Percentiles rank a stretch among this genome's conserved stretches.
These are phyloP conservation scores for Notechis scutatus DNA, from an alignment of 2,113 vertebrate genomes.

Conservation along the genomic window DNA sequence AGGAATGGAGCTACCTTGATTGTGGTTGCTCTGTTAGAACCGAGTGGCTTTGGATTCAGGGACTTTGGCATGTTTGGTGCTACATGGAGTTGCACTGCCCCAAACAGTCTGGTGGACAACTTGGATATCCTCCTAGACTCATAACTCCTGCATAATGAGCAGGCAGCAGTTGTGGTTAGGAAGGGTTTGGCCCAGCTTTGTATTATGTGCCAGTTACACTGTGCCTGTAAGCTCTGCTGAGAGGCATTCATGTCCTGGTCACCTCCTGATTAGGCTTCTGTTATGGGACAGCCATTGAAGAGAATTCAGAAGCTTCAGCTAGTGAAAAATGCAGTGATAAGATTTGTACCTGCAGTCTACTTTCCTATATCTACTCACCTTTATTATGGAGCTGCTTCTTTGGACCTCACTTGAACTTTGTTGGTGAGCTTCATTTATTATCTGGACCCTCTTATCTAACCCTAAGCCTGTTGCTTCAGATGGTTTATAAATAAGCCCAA, in stretches of 20 bases:
- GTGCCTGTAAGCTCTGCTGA: not conserved
- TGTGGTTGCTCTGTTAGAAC: not conserved
- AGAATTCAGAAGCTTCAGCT: not conserved
- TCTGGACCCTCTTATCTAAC: not conserved
- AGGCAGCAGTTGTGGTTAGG: not conserved
- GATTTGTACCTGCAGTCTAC: not conserved
- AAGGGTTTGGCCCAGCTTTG: not conserved
- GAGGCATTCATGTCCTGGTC: not conserved
- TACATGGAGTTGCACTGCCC: not conserved
- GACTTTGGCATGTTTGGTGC: not conserved
- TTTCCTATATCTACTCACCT: not conserved
- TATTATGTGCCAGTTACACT: not conserved
- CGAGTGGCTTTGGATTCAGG: not conserved
- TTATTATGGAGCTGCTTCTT: not conserved
- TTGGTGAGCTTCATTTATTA: not conserved
- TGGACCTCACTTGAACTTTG: not conserved
- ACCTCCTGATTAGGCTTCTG: not conserved
- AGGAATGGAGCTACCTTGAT: not conserved
- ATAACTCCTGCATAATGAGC: not conserved
- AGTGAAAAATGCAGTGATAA: not conserved
- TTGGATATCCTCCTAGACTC: not conserved
- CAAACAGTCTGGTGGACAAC: not conserved
- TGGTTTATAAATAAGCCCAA: not conserved
- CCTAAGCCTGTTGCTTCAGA: not conserved
- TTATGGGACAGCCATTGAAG: not conserved